These are phyloP conservation scores for Choloepus hoffmanni DNA, from an alignment of 2,113 vertebrate genomes.

Conservation along the genomic window DNA sequence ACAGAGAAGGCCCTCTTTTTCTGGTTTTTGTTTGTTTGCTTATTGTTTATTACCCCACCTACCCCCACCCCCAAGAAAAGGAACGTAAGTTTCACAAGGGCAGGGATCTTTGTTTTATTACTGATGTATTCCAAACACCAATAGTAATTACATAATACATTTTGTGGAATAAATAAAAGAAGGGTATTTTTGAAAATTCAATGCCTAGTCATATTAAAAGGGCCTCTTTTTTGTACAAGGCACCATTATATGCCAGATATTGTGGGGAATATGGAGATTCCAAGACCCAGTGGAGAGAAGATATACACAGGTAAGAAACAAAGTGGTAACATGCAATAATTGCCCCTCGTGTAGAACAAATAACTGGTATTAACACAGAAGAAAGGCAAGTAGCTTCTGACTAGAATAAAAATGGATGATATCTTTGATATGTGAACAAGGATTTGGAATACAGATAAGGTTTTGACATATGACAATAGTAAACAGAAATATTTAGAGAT, in stretches of 20 bases:
- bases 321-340: not conserved
- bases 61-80: not conserved
- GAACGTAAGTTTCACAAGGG: not conserved
- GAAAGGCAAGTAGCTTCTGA: not conserved
- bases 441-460: not conserved
- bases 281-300: not conserved
- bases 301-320: not conserved
- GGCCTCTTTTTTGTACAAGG: not conserved
- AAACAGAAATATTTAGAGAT: not conserved
- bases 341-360: not conserved
- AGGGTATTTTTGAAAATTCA: not conserved
- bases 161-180: not conserved
- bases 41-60: not conserved
- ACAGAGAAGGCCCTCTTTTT: not conserved
- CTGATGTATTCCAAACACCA: not conserved
- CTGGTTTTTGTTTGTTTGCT: not conserved
- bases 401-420: not conserved
- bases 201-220: not conserved
- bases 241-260: not conserved
- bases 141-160: not conserved
- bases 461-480: not conserved
- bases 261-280: not conserved
- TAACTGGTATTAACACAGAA: not conserved
- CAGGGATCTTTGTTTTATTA: slow-evolving; percentile 20
- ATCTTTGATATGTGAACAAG: not conserved